Percentiles rank a stretch among this genome's conserved stretches.
These are phyloP conservation scores for Iselma pallidipennis DNA, from an alignment of 2,888 invertebrate genomes.

Conservation along the genomic window DNA sequence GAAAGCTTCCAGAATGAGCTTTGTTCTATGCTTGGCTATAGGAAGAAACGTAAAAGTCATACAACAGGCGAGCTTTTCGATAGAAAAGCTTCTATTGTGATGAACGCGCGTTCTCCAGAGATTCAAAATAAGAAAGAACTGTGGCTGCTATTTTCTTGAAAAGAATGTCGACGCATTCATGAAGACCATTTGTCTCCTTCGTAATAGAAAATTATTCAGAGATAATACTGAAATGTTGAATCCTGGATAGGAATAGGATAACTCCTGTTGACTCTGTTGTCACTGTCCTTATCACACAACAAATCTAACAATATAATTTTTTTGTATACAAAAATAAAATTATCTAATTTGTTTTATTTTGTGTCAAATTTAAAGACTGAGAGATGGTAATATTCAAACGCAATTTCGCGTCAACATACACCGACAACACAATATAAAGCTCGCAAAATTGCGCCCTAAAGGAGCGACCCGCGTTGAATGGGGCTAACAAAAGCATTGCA, in stretches of 20 bases:
- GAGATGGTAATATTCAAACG: background rate
- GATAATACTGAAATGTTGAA: conserved; percentile 8
- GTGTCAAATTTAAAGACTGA: too few species aligned
- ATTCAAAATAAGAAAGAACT: conserved; percentile 50
- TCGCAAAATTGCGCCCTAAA: conserved; percentile 5
- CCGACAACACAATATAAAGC: background rate
- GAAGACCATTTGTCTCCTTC: conserved; percentile 40
- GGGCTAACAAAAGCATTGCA: conserved; percentile 20
- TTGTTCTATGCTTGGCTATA: conserved; percentile 50
- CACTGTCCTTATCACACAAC: background rate
- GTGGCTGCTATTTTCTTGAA: conserved; percentile 54
- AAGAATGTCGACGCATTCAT: conserved; percentile 50
- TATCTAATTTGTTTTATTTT: too few species aligned
- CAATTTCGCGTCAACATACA: background rate
- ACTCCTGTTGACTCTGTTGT: background rate
- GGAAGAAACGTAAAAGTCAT: conserved; percentile 55
- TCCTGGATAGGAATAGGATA: background rate
- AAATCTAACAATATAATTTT: too few species aligned
- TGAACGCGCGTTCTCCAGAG: conserved; percentile 50
- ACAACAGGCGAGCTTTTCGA: conserved; percentile 51
- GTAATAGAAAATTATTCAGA: conserved; percentile 46
- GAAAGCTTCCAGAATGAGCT: conserved; percentile 54
- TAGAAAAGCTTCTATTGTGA: conserved; percentile 50
- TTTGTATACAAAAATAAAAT: background rate
- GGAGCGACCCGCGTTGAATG: conserved; percentile 19